A percentile compares a stretch with the other conserved stretches of the same genome.
phyloP scores from a whole-genome alignment of 1,140 invertebrate species.

The Scaptomyza montana region DNA sequence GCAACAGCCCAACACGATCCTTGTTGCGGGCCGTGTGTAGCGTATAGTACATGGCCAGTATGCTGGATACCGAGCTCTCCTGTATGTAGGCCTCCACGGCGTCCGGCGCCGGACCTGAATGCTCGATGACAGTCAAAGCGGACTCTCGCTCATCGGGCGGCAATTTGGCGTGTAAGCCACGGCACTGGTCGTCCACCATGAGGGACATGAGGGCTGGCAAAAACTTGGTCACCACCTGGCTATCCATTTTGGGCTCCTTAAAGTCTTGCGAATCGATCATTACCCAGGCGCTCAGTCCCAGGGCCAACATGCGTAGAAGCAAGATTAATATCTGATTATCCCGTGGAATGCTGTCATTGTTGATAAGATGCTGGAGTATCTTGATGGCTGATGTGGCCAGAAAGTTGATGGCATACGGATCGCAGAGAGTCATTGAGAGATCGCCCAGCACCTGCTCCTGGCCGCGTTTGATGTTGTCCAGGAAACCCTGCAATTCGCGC shows the following conservation, averaged over 20 bases:
- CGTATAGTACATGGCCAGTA: conserved; percentile 97
- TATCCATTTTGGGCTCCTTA: conserved; percentile 97
- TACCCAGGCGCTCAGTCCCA: conserved; percentile 97
- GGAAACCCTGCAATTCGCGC: conserved; percentile 95
- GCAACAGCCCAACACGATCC: conserved; percentile 93
- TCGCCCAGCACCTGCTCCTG: conserved; percentile 96
- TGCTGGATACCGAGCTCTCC: conserved; percentile 95
- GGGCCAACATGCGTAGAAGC: conserved; percentile 95
- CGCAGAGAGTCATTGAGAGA: conserved; percentile 98
- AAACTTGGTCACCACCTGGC: conserved; percentile 97
- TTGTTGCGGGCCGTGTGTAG: conserved; percentile 92
- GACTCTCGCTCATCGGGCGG: conserved; percentile 97
- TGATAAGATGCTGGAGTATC: conserved; percentile 95
- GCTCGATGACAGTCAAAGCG: conserved; percentile 96
- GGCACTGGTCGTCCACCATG: conserved; percentile 98
- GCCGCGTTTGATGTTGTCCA: conserved; percentile 96
- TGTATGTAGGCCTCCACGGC: conserved; percentile 95
- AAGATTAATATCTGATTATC: conserved; percentile 96
- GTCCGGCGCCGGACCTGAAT: conserved; percentile 96
- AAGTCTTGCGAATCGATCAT: conserved; percentile 98
- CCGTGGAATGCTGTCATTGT: conserved; percentile 93
- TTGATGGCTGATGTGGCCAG: conserved; percentile 96
- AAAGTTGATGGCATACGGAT: conserved; percentile 99
- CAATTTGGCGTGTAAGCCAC: conserved; percentile 93
- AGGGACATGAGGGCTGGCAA: conserved; percentile 96